phyloP scores from a whole-genome alignment of 2,888 invertebrate species.

The Fragum sueziense region DNA sequence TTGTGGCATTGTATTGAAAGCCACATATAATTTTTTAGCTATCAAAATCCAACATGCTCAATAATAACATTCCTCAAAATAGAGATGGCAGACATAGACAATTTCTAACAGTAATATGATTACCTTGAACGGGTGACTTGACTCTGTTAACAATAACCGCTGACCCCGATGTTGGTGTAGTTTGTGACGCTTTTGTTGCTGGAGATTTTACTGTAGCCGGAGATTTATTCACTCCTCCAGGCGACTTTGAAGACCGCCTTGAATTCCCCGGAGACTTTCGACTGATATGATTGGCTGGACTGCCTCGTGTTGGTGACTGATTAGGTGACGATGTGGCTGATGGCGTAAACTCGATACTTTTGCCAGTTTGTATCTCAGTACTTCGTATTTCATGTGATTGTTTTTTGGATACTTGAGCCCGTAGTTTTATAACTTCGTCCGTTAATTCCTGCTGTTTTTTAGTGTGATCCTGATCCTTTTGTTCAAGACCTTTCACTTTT shows the following conservation, averaged over 20 bases:
- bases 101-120: too few relatives aligned
- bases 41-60: too few relatives aligned
- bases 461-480: conserved; percentile 63
- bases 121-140: conserved; percentile 25
- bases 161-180: conserved; percentile 23
- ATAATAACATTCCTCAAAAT: too few relatives aligned
- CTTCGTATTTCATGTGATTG: conserved; percentile 41
- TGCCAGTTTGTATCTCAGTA: conserved; percentile 58
- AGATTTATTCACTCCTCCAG: neutral
- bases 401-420: conserved; percentile 58
- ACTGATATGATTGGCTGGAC: conserved; percentile 45
- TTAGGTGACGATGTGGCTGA: conserved; percentile 63
- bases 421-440: conserved; percentile 64
- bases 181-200: conserved; percentile 33
- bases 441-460: conserved; percentile 65
- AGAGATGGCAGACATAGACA: too few relatives aligned
- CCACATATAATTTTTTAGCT: too few relatives aligned
- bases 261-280: conserved; percentile 50
- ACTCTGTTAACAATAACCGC: conserved; percentile 25
- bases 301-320: conserved; percentile 53
- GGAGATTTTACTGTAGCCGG: conserved; percentile 32
- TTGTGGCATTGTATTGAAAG: too few relatives aligned
- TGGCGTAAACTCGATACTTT: conserved; percentile 58
- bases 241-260: conserved; percentile 31
- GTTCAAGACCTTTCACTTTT: conserved; percentile 65